A percentile compares a stretch with the other conserved stretches of the same genome.
Evolutionary conservation across 2,797 vertebrate genomes (phyloP).

Genomic region (Silurus aristotelis): DNA sequence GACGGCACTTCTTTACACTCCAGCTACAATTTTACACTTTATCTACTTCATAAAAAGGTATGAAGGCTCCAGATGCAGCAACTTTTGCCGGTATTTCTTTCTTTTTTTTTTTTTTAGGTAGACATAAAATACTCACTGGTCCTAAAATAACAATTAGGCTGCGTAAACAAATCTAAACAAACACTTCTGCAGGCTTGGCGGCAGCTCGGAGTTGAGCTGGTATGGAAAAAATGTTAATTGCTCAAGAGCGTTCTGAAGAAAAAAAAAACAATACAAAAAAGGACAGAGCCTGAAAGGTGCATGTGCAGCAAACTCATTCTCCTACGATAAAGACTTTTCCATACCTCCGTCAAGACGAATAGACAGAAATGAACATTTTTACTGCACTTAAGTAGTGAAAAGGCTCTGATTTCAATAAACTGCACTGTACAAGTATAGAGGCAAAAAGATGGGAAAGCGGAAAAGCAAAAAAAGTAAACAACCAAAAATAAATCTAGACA

Average conservation of each 20-base stretch:
- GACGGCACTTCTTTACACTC: background rate
- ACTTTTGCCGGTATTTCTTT: background rate
- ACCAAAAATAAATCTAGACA: constrained; percentile 46
- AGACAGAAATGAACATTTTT: background rate
- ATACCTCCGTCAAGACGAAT: background rate
- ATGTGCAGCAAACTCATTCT: background rate
- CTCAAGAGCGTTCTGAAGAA: background rate
- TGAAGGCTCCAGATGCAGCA: background rate
- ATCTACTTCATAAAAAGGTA: background rate
- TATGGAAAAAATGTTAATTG: constrained; percentile 22
- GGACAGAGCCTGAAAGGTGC: background rate
- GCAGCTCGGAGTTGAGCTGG: background rate
- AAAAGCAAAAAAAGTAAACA: constrained; percentile 12
- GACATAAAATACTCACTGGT: background rate
- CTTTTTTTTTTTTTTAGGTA: background rate
- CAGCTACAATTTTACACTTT: too few relatives aligned
- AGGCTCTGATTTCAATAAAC: background rate
- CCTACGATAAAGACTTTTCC: background rate
- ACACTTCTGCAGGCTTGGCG: background rate
- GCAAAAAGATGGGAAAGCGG: background rate
- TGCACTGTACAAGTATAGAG: background rate
- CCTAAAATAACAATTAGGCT: background rate
- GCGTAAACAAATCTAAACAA: background rate
- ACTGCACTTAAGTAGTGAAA: too few relatives aligned
- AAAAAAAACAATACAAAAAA: background rate